Conservation (phyloP, 2,888 invertebrate genomes). For the Ephialtes manifestator region DNA sequence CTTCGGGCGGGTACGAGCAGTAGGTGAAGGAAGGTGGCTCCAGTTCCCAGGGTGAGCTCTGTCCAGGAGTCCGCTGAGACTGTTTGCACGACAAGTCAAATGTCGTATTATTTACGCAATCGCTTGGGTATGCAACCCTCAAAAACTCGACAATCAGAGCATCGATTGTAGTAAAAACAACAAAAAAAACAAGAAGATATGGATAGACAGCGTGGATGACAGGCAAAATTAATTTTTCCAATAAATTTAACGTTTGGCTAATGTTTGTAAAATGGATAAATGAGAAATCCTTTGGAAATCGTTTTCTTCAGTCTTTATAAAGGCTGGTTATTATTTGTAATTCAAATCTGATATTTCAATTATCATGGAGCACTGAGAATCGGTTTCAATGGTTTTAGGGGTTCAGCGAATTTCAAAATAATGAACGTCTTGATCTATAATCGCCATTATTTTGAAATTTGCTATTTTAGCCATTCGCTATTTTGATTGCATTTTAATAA, state of each 20-base stretch:
- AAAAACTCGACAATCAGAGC: constrained; percentile 10
- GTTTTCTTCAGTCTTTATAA: neutral
- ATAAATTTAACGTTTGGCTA: neutral
- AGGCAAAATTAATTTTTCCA: constrained; percentile 9
- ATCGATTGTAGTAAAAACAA: neutral
- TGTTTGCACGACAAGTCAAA: constrained; percentile 53
- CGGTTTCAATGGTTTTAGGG: too few species aligned
- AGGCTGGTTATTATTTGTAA: neutral
- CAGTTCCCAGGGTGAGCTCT: constrained; percentile 83
- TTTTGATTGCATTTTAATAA: too few species aligned
- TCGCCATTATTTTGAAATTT: too few species aligned
- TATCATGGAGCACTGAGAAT: too few species aligned
- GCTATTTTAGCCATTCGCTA: too few species aligned
- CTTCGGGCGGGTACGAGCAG: constrained; percentile 78
- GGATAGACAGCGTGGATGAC: neutral
- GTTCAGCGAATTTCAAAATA: too few species aligned
- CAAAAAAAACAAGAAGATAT: neutral
- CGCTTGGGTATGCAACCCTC: neutral
- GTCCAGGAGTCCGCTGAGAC: constrained; percentile 78
- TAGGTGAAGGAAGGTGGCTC: constrained; percentile 80
- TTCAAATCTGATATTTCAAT: neutral
- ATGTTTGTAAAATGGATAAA: neutral
- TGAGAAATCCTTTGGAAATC: neutral
- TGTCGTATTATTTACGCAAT: constrained; percentile 27
- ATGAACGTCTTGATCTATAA: too few species aligned